phyloP scores from a whole-genome alignment of 2,888 invertebrate genomes.

The Phymatocera aterrima region DNA sequence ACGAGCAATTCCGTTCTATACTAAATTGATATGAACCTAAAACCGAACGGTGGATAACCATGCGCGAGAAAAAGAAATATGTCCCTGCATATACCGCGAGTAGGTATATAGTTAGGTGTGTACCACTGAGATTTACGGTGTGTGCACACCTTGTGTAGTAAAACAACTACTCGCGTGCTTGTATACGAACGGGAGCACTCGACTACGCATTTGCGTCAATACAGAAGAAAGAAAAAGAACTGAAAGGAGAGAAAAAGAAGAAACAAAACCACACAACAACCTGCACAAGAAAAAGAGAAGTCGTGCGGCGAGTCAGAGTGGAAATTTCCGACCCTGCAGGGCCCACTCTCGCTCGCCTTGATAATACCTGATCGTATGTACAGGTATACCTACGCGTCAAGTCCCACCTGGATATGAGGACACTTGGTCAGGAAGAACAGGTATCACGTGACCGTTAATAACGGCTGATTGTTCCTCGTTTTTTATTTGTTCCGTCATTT shows the following conservation, averaged over 20 bases:
- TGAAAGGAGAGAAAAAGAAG: not conserved
- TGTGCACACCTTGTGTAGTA: not conserved
- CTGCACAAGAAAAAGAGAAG: not conserved
- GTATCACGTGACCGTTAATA: not conserved
- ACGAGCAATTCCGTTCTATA: too few relatives aligned
- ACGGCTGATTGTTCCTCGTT: too few relatives aligned
- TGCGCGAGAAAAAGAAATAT: too few relatives aligned
- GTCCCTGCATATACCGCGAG: too few relatives aligned
- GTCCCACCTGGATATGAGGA: slow-evolving; percentile 9
- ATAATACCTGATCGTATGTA: not conserved
- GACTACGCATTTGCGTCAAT: slow-evolving; percentile 27
- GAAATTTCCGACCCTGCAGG: slow-evolving; percentile 40
- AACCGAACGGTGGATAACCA: too few relatives aligned
- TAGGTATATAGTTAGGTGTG: too few relatives aligned
- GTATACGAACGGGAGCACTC: slow-evolving; percentile 24
- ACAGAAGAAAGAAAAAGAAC: not conserved
- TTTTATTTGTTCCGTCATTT: not conserved
- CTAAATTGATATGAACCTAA: too few relatives aligned
- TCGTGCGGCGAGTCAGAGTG: slow-evolving; percentile 23
- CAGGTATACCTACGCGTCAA: not conserved
- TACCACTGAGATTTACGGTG: not conserved
- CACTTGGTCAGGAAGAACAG: slow-evolving; percentile 3
- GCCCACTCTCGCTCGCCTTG: slow-evolving; percentile 40
- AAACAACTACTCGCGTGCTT: slow-evolving; percentile 13
- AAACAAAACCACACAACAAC: not conserved